These are phyloP conservation scores for Chalcosyrphus nemorum DNA, from an alignment of 2,888 invertebrate genomes.

Conservation along the genomic window DNA sequence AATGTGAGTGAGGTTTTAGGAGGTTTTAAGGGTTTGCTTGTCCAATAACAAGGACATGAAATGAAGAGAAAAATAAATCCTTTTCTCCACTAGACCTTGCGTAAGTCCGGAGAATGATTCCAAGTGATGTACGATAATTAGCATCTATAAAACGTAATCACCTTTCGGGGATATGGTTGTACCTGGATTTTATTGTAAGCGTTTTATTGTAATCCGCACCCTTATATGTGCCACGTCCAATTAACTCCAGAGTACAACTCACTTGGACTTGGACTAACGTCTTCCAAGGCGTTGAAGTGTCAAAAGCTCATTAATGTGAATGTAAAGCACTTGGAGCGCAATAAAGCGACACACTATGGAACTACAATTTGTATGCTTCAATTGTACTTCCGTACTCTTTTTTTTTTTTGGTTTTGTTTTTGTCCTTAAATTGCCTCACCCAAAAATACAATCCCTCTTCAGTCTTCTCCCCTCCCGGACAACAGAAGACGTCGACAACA, in stretches of 20 bases:
- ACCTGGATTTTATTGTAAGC: background rate
- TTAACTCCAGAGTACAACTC: slow-evolving; percentile 9
- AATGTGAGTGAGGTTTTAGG: too few species aligned
- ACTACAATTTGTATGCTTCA: slow-evolving; percentile 27
- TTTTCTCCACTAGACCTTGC: background rate
- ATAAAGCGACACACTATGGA: slow-evolving; percentile 37
- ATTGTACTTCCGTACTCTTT: background rate
- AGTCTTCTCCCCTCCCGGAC: background rate
- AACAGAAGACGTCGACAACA: background rate
- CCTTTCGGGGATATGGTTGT: background rate
- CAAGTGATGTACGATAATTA: background rate
- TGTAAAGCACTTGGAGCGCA: slow-evolving; percentile 47
- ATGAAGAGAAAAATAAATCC: background rate
- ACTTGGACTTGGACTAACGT: background rate
- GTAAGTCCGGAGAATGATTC: background rate
- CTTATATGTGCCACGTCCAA: slow-evolving; percentile 7
- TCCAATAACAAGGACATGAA: background rate
- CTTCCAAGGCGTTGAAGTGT: slow-evolving; percentile 38
- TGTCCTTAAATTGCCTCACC: slow-evolving; percentile 21
- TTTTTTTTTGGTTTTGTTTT: background rate
- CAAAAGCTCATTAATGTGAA: slow-evolving; percentile 43
- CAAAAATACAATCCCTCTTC: background rate
- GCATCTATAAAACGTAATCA: background rate
- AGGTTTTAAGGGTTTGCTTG: background rate
- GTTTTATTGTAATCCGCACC: background rate